Evolutionary conservation across 2,888 invertebrate genomes (phyloP).

Genomic region (Chloroclystis v-ata): DNA sequence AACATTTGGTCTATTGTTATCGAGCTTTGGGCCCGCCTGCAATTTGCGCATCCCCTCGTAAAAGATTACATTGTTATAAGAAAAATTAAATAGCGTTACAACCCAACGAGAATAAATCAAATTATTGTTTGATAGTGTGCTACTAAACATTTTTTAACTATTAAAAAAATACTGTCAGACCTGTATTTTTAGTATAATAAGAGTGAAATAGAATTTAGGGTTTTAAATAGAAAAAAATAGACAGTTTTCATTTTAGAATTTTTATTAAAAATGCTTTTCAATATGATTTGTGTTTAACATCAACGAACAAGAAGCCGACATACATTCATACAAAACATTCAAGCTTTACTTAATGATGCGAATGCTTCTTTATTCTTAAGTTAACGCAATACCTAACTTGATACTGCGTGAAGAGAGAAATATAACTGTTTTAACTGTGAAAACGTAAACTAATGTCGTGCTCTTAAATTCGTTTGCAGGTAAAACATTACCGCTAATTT

Average conservation of each 20-base stretch:
- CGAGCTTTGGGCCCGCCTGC: conserved; percentile 46
- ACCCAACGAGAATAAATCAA: conserved; percentile 55
- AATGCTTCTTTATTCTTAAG: conserved; percentile 15
- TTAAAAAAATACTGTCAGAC: no score
- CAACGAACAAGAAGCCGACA: conserved; percentile 56
- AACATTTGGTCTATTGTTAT: conserved; percentile 64
- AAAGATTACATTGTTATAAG: conserved; percentile 64
- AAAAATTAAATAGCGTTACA: conserved; percentile 57
- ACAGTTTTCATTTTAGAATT: conserved; percentile 48
- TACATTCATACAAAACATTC: conserved; percentile 50
- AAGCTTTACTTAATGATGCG: conserved; percentile 27
- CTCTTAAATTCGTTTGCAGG: no score
- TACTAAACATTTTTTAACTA: no score
- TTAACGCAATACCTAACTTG: not conserved
- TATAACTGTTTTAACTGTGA: no score
- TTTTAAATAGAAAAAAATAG: not conserved
- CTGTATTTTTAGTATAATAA: no score
- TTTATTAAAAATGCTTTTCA: conserved; percentile 67
- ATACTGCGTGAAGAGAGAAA: no score
- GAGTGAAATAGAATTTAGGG: no score
- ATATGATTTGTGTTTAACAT: conserved; percentile 39
- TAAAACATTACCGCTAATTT: no score
- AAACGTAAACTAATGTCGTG: no score
- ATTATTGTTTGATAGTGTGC: conserved; percentile 46
- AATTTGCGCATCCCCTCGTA: conserved; percentile 48